These are phyloP conservation scores for Oophaga sylvatica DNA, from an alignment of 2,797 vertebrate genomes.

Conservation along the genomic window DNA sequence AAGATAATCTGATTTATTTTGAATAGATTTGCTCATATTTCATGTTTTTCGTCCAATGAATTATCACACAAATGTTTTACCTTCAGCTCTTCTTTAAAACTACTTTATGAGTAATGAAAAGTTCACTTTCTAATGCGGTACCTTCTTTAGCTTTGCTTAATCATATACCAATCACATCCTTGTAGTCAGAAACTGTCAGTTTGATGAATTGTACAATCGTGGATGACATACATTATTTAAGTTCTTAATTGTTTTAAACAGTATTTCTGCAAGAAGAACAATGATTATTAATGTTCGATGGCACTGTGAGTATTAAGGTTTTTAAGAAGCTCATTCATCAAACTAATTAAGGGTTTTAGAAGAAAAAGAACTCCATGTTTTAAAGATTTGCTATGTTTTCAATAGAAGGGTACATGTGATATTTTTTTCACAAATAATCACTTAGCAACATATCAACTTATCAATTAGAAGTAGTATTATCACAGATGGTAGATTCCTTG, in stretches of 20 bases:
- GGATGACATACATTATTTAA: constrained; percentile 59
- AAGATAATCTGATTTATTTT: too few species aligned
- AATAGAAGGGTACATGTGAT: not conserved
- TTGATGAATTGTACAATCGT: constrained; percentile 56
- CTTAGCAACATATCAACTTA: not conserved
- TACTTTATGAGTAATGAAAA: constrained; percentile 30
- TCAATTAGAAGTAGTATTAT: not conserved
- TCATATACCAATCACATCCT: constrained; percentile 42
- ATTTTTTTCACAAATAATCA: not conserved
- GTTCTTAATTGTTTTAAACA: constrained; percentile 58
- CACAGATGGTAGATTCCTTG: not conserved
- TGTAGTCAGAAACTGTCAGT: constrained; percentile 50
- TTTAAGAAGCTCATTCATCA: constrained; percentile 56
- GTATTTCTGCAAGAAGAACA: constrained; percentile 54
- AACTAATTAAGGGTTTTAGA: constrained; percentile 52
- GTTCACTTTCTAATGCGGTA: constrained; percentile 5
- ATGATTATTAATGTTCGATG: constrained; percentile 57
- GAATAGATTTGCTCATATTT: too few species aligned
- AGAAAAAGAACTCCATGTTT: constrained; percentile 46
- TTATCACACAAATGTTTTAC: not conserved
- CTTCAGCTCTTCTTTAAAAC: not conserved
- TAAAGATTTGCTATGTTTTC: constrained; percentile 9
- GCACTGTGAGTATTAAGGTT: constrained; percentile 38
- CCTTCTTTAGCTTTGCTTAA: constrained; percentile 29
- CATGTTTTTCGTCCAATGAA: not conserved